phyloP scores from a whole-genome alignment of 2,797 vertebrate genomes.

The Cephalopachus bancanus region DNA sequence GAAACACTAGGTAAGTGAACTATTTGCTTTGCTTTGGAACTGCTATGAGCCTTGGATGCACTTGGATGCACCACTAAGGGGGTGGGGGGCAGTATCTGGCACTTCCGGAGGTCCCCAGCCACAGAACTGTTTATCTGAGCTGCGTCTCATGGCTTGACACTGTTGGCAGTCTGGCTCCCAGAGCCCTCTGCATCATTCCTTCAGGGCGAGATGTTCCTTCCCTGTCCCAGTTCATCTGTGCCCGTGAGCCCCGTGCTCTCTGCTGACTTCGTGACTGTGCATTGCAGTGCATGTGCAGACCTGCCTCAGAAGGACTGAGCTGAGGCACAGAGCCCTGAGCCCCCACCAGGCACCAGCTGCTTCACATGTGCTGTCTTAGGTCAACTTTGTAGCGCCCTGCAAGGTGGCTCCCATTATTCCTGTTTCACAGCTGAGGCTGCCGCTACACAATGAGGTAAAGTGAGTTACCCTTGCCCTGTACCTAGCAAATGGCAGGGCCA shows the following conservation, averaged over 20 bases:
- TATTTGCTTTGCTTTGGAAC: neutral
- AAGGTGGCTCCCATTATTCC: neutral
- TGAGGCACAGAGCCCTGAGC: neutral
- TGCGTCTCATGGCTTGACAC: neutral
- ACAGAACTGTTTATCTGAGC: neutral
- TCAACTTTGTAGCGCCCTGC: neutral
- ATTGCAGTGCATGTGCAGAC: neutral
- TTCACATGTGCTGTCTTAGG: neutral
- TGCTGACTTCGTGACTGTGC: fast-evolving
- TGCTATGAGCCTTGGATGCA: neutral
- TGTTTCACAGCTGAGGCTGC: neutral
- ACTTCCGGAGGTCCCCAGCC: neutral
- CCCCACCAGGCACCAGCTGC: neutral
- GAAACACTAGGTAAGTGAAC: neutral
- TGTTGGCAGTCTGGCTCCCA: too few species aligned
- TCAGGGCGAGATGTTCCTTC: neutral
- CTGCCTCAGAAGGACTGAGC: neutral
- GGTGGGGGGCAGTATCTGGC: neutral
- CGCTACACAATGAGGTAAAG: neutral
- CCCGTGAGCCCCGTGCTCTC: fast-evolving
- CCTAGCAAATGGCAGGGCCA: neutral
- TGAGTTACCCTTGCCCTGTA: neutral
- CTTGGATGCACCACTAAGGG: neutral
- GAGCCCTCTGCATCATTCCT: neutral
- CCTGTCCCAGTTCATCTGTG: fast-evolving